Evolutionary conservation across 2,113 vertebrate genomes (phyloP).

Genomic region (Charina bottae): DNA sequence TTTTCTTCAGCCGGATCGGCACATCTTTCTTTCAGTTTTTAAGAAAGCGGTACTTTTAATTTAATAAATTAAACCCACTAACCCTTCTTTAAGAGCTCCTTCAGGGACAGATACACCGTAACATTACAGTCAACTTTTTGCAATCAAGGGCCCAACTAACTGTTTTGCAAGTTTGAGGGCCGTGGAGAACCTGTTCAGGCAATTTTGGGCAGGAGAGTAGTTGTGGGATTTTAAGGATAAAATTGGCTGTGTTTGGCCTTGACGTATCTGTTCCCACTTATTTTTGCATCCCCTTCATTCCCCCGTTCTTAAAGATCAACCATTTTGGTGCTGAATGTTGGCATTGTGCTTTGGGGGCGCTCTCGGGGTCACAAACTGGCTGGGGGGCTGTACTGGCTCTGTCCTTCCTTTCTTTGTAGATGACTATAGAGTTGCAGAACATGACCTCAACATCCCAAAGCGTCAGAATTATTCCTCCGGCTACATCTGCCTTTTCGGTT

Average conservation of each 20-base stretch:
- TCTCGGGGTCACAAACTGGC: background rate
- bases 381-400: background rate
- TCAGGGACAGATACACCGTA: background rate
- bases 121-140: background rate
- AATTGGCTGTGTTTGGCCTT: background rate
- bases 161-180: background rate
- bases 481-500: constrained; percentile 83
- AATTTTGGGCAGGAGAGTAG: background rate
- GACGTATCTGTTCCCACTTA: background rate
- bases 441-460: constrained; percentile 81
- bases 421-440: constrained; percentile 84
- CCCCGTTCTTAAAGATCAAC: background rate
- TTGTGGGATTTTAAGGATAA: background rate
- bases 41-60: background rate
- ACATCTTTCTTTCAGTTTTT: background rate
- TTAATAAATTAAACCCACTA: background rate
- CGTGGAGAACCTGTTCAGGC: background rate
- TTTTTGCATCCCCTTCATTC: background rate
- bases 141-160: background rate
- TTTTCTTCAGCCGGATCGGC: background rate
- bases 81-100: background rate
- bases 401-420: constrained; percentile 70
- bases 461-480: constrained; percentile 85
- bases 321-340: background rate
- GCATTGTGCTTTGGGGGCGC: background rate